Evolutionary conservation across 2,888 invertebrate species (phyloP), one percentile per base, ranked within the genome.

Genomic region (Lottia gigantea): DNA sequence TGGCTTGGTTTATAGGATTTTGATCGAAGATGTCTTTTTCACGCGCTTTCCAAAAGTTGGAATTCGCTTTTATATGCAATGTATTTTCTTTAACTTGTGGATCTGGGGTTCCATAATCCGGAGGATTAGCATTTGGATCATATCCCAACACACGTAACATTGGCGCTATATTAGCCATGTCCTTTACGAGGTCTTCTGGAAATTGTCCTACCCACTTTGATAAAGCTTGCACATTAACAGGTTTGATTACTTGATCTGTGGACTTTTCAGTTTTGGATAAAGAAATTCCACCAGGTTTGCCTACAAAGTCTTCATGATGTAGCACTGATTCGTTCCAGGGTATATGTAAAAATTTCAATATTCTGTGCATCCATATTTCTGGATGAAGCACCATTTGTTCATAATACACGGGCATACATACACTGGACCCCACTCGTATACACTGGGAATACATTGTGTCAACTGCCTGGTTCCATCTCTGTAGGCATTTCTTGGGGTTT

Each of bases 191-290:
- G 90, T 98, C 97, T 23, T 93, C 92, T 0, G 91, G 90, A 66
- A 91, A 87, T 12, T 86, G 78, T 31, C 89, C 83, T n/a, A 90
- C 90, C 91, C 91, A 91, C 74, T 90, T 90, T 55, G 86, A 83
- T 77, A 98, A 91, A 66, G 98, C 98, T 90, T 97, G 98, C 86
- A 95, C 91, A 91, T 99, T 98, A 74, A 99, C 95, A 16, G 98
- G 97, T 86, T 98, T 98, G 89, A 98, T 96, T 83, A 99, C 97
- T 92, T 98, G 98, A 91, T 98, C 98, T 76, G 97, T 97, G 65
- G 97, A 97, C 75, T 97, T 92, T 90, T 98, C 98, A 88, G 96
- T 95, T 90, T 97, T 97, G 91, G 97, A 97, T 68, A 98, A 91
- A 78, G 95, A 95, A 70, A 98, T 95, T 78, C 97, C 97, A 81